phyloP scores from a whole-genome alignment of 2,797 vertebrate species.

The Premnoplex brunnescens region DNA sequence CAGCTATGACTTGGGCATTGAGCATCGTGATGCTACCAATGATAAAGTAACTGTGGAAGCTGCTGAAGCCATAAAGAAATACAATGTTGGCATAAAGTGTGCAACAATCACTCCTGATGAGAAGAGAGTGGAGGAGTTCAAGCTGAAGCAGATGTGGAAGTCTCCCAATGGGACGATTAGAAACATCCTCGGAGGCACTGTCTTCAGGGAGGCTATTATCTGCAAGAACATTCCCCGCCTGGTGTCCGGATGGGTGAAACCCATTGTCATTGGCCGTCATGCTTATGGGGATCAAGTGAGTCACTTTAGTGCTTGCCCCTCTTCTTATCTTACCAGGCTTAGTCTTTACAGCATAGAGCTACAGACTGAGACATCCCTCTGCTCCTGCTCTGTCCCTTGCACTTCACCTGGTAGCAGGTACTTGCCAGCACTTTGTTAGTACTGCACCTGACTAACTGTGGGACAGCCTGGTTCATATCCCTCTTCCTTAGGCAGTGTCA shows the following conservation, averaged over 20 bases:
- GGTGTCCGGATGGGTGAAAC: conserved; percentile 92
- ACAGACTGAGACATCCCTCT: not conserved
- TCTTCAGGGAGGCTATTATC: conserved; percentile 97
- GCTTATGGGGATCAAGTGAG: conserved; percentile 96
- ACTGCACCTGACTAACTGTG: not conserved
- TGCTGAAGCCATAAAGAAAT: conserved; percentile 89
- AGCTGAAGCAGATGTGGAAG: conserved; percentile 97
- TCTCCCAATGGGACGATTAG: conserved; percentile 97
- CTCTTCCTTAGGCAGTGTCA: not conserved
- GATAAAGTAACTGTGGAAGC: conserved; percentile 93
- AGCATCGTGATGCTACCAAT: conserved; percentile 90
- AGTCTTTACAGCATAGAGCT: not conserved
- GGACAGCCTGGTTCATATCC: not conserved
- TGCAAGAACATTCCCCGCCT: conserved; percentile 96
- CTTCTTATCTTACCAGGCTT: not conserved
- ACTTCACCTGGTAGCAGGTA: not conserved
- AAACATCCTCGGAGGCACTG: conserved; percentile 96
- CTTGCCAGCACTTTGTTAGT: not conserved
- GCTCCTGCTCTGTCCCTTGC: not conserved
- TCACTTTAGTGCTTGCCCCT: not conserved
- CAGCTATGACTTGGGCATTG: conserved; percentile 95
- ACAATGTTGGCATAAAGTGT: conserved; percentile 94
- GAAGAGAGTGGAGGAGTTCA: conserved; percentile 96
- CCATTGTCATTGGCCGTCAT: conserved; percentile 97
- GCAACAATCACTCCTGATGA: conserved; percentile 98